Evolutionary conservation across 2,888 invertebrate species (phyloP).

Genomic region (Nomada ferruginata): DNA sequence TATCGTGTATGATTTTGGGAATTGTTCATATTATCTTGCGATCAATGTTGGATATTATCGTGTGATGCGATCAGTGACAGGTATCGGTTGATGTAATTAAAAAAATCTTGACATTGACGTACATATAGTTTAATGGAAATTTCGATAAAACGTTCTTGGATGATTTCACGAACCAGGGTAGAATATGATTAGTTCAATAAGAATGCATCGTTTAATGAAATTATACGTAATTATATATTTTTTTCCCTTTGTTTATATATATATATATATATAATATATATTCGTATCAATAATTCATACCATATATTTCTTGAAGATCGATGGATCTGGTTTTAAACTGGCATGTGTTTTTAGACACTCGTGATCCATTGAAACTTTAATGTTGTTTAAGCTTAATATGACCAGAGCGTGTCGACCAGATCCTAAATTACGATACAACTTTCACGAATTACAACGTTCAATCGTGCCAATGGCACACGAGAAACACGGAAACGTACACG

Average conservation of each 20-base stretch:
- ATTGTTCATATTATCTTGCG: no score
- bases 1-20: no score
- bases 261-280: conserved; percentile 12
- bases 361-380: not conserved
- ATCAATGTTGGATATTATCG: no score
- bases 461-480: not conserved
- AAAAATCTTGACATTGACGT: no score
- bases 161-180: no score
- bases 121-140: not conserved
- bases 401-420: not conserved
- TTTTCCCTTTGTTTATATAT: conserved; percentile 29
- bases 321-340: conserved; percentile 28
- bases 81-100: no score
- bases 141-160: not conserved
- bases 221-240: conserved; percentile 61
- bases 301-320: conserved; percentile 19
- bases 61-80: no score
- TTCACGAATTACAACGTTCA: not conserved
- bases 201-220: conserved; percentile 54
- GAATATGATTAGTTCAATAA: not conserved
- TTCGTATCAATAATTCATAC: conserved; percentile 32
- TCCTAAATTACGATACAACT: not conserved
- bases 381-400: not conserved
- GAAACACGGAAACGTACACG: conserved; percentile 6
- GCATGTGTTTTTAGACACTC: conserved; percentile 1